A percentile compares a stretch with the other conserved stretches of the same genome.
Conservation (phyloP, 2,888 invertebrate genomes). For the Acrobasis repandana region DNA sequence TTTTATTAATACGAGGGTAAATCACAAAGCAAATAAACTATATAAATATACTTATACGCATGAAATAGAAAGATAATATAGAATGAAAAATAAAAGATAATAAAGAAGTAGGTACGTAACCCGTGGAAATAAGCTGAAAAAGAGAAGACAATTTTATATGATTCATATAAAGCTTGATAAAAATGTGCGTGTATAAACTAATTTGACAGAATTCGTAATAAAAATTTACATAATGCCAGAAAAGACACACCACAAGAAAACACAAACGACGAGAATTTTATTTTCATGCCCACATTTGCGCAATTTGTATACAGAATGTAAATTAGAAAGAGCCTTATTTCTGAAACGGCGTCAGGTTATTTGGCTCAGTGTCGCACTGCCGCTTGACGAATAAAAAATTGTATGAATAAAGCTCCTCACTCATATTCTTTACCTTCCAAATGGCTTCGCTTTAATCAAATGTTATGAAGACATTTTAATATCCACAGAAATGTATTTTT, state of each 20-base stretch:
- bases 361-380: conserved; percentile 67
- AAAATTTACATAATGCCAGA: conserved; percentile 76
- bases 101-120: conserved; percentile 8
- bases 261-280: conserved; percentile 76
- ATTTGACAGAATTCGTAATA: conserved; percentile 72
- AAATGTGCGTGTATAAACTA: conserved; percentile 65
- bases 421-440: conserved; percentile 57
- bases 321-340: conserved; percentile 79
- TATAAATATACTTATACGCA: too few species aligned
- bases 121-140: conserved; percentile 23
- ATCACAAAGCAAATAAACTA: too few species aligned
- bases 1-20: too few species aligned
- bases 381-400: conserved; percentile 62
- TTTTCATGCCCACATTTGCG: conserved; percentile 78
- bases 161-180: conserved; percentile 52
- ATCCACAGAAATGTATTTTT: conserved; percentile 28
- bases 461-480: conserved; percentile 46
- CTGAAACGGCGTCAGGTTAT: conserved; percentile 71
- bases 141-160: conserved; percentile 31
- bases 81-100: conserved; percentile 5
- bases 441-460: conserved; percentile 51
- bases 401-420: conserved; percentile 57
- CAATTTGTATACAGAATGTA: conserved; percentile 81
- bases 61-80: too few species aligned
- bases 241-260: conserved; percentile 71